A percentile compares a stretch with the other conserved stretches of the same genome.
Evolutionary conservation across 2,888 invertebrate species (phyloP).

Genomic region (Leptopilina syphax): DNA sequence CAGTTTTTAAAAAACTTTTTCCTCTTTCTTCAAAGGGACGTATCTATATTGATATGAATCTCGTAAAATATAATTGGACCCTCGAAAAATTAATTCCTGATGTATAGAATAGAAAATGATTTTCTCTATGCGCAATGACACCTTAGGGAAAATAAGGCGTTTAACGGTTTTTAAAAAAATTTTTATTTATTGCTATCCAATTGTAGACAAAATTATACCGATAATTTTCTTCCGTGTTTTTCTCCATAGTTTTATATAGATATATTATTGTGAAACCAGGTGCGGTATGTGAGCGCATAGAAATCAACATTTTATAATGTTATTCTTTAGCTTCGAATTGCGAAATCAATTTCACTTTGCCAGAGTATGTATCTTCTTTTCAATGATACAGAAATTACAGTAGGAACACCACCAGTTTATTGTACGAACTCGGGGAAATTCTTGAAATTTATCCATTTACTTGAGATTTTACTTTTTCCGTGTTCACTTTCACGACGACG

Average conservation of each 20-base stretch:
- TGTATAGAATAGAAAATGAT: conserved; percentile 7
- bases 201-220: conserved; percentile 7
- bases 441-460: neutral
- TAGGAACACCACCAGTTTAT: neutral
- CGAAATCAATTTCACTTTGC: conserved; percentile 63
- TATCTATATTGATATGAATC: too few species aligned
- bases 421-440: neutral
- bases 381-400: conserved; percentile 11
- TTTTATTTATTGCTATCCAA: conserved; percentile 20
- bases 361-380: conserved; percentile 6
- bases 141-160: conserved; percentile 12
- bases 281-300: conserved; percentile 23
- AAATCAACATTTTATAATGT: conserved; percentile 36
- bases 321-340: conserved; percentile 56
- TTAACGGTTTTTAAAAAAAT: neutral
- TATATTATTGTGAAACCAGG: conserved; percentile 16
- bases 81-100: neutral
- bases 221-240: neutral
- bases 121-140: neutral
- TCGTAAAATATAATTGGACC: neutral
- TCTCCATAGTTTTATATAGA: neutral
- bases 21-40: neutral
- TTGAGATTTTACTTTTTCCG: neutral
- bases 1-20: neutral
- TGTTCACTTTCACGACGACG: conserved; percentile 4